A percentile compares a stretch with the other conserved stretches of the same genome.
Evolutionary conservation across 2,888 invertebrate genomes (phyloP).

Genomic region (Glomeris marginata): DNA sequence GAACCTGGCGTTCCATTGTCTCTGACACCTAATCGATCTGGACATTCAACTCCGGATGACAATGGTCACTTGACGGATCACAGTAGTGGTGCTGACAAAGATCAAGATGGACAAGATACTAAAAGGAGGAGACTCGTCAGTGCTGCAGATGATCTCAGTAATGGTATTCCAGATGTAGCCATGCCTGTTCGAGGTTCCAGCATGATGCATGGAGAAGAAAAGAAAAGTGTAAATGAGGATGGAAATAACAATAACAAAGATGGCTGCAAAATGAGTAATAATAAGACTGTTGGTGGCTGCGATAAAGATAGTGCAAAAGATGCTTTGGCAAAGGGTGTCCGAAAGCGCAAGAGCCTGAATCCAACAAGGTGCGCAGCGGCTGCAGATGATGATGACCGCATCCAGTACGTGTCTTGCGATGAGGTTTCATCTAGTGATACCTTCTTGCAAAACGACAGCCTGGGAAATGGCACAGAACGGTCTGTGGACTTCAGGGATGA

Average conservation of each 20-base stretch:
- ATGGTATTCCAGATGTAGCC: background rate
- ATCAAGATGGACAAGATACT: background rate
- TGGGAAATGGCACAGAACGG: slow-evolving; percentile 22
- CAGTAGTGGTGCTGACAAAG: background rate
- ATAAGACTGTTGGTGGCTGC: too few species aligned
- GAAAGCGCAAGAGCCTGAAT: slow-evolving; percentile 77
- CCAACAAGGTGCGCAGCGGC: slow-evolving; percentile 56
- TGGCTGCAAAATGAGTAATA: slow-evolving; percentile 1
- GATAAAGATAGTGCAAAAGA: slow-evolving; percentile 43
- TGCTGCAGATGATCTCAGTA: background rate
- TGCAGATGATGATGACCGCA: slow-evolving; percentile 31
- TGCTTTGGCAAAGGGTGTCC: slow-evolving; percentile 43
- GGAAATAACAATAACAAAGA: slow-evolving; percentile 19
- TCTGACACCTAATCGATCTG: background rate
- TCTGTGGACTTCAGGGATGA: slow-evolving; percentile 20
- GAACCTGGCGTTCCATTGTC: too few species aligned
- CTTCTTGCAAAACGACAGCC: slow-evolving; percentile 30
- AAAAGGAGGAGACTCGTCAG: background rate
- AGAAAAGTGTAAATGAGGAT: slow-evolving; percentile 21
- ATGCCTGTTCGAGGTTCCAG: slow-evolving; percentile 23
- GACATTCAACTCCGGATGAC: slow-evolving; percentile 2
- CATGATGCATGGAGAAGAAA: too few species aligned
- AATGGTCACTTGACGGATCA: slow-evolving; percentile 4
- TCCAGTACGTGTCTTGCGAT: slow-evolving; percentile 35
- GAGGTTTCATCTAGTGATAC: slow-evolving; percentile 45